Percentiles rank a stretch among this genome's conserved stretches.
These are phyloP conservation scores for Lissocephala sabroskyi DNA, from an alignment of 2,888 invertebrate genomes.

Conservation along the genomic window DNA sequence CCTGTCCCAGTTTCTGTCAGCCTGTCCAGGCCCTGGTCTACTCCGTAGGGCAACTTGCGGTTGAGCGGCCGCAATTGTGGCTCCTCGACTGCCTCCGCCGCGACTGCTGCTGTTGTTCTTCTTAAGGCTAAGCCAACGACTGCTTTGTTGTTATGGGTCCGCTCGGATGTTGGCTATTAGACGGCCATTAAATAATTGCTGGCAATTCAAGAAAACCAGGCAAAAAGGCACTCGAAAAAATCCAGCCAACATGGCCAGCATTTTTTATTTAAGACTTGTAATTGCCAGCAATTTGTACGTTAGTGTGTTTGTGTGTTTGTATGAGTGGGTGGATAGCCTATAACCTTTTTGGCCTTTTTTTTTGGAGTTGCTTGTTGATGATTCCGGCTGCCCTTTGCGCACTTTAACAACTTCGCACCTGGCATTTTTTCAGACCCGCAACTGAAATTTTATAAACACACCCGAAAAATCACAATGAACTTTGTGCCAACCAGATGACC, in stretches of 20 bases:
- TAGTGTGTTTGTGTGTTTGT: too few species aligned
- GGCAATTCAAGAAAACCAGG: constrained; percentile 47
- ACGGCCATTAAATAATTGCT: constrained; percentile 61
- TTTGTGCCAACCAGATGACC: constrained; percentile 16
- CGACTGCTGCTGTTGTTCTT: constrained; percentile 4
- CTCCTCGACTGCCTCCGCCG: constrained; percentile 13
- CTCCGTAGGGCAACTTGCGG: background rate
- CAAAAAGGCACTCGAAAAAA: constrained; percentile 14
- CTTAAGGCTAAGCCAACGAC: background rate
- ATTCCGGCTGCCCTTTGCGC: constrained; percentile 4
- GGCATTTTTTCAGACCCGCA: too few species aligned
- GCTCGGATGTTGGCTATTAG: constrained; percentile 61
- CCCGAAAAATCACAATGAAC: background rate
- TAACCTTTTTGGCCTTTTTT: background rate
- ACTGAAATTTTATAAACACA: constrained; percentile 44
- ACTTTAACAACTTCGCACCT: constrained; percentile 1
- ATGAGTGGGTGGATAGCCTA: constrained; percentile 6
- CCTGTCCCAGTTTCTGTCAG: too few species aligned
- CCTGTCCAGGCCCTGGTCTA: background rate
- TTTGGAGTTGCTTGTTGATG: too few species aligned
- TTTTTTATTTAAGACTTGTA: constrained; percentile 39
- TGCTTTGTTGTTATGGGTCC: constrained; percentile 39
- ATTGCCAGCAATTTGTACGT: constrained; percentile 56
- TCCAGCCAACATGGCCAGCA: constrained; percentile 1
- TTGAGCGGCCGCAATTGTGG: background rate